phyloP scores from a whole-genome alignment of 2,888 invertebrate species.

The Spatulosminthurus flaviceps region DNA sequence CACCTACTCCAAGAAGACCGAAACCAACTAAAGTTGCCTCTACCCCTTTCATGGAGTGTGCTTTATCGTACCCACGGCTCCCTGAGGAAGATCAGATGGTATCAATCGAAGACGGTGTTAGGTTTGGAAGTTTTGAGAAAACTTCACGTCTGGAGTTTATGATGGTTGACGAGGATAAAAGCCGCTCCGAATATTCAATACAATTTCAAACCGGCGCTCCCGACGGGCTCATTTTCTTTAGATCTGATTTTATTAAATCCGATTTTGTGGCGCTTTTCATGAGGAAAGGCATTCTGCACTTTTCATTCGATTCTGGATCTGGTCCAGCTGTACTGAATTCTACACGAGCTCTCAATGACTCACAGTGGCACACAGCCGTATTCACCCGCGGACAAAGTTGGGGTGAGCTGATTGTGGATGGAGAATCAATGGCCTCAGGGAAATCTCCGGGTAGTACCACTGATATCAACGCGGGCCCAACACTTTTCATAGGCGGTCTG shows the following conservation, averaged over 20 bases:
- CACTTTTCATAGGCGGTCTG: slow-evolving; percentile 77
- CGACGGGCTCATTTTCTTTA: slow-evolving; percentile 86
- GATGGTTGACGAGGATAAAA: slow-evolving; percentile 54
- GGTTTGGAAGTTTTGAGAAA: slow-evolving; percentile 61
- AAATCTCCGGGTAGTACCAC: slow-evolving; percentile 68
- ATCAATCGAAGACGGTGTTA: slow-evolving; percentile 67
- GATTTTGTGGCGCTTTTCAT: slow-evolving; percentile 82
- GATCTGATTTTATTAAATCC: slow-evolving; percentile 71
- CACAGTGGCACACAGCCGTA: slow-evolving; percentile 80
- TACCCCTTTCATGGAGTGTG: slow-evolving; percentile 66
- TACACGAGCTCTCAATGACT: slow-evolving; percentile 74
- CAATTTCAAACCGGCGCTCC: slow-evolving; percentile 88
- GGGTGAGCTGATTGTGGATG: slow-evolving; percentile 77
- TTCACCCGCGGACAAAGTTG: slow-evolving; percentile 73
- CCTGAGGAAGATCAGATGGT: slow-evolving; percentile 82
- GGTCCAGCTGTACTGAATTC: slow-evolving; percentile 73
- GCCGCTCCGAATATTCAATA: slow-evolving; percentile 69
- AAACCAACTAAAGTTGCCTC: slow-evolving; percentile 56
- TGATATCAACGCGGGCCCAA: slow-evolving; percentile 73
- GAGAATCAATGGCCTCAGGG: slow-evolving; percentile 70
- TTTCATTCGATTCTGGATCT: slow-evolving; percentile 77
- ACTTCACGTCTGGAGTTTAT: slow-evolving; percentile 58
- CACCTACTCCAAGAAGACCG: slow-evolving; percentile 59
- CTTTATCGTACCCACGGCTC: slow-evolving; percentile 70
- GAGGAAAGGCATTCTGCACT: slow-evolving; percentile 73